Evolutionary conservation across 2,888 invertebrate species (phyloP).

Genomic region (Hylaea fasciaria): DNA sequence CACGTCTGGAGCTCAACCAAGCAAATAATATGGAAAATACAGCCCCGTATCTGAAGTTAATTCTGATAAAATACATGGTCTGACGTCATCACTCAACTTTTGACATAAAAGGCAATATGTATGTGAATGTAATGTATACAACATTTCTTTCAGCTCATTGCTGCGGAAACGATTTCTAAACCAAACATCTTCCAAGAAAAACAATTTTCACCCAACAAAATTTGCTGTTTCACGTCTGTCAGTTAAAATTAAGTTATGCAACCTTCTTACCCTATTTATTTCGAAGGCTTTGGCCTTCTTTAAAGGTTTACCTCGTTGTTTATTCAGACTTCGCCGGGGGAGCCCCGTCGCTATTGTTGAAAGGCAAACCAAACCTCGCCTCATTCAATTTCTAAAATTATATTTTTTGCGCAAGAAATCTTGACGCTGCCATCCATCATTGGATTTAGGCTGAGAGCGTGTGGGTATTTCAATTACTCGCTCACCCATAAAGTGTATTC

Average conservation of each 20-base stretch:
- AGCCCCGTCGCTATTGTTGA: conserved; percentile 23
- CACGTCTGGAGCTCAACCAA: too few species aligned
- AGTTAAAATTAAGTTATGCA: conserved; percentile 34
- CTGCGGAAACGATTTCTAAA: conserved; percentile 8
- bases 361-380: conserved; percentile 22
- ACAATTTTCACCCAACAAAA: conserved; percentile 30
- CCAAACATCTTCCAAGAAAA: conserved; percentile 27
- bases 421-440: conserved; percentile 63
- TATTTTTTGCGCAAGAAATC: conserved; percentile 52
- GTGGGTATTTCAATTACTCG: conserved; percentile 15
- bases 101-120: background rate
- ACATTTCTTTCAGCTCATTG: conserved; percentile 14
- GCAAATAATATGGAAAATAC: background rate
- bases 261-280: conserved; percentile 34
- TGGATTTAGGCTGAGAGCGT: conserved; percentile 26
- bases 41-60: too few species aligned
- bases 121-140: background rate
- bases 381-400: conserved; percentile 43
- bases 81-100: too few species aligned
- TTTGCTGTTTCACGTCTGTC: conserved; percentile 32
- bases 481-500: conserved; percentile 1
- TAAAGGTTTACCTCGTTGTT: conserved; percentile 32
- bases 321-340: conserved; percentile 26
- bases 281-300: conserved; percentile 26
- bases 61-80: too few species aligned